Evolutionary conservation across 2,797 vertebrate species (phyloP).

Genomic region (Acanthis flammea): DNA sequence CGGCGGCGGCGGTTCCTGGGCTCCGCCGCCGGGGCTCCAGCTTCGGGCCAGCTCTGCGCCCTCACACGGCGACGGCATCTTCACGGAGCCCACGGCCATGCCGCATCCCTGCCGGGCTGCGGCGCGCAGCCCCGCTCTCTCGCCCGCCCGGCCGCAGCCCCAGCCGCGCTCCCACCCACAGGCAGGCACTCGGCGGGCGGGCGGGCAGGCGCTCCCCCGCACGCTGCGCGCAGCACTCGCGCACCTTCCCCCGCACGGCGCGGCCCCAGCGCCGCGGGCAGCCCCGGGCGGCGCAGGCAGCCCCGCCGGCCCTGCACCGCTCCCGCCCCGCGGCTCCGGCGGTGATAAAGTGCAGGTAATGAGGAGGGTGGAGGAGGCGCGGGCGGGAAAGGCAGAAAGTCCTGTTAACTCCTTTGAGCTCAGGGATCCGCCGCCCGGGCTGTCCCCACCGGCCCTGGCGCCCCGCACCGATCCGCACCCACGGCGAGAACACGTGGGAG

Average conservation of each 20-base stretch:
- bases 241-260: constrained; percentile 27
- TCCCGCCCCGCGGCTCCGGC: neutral
- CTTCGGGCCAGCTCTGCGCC: constrained; percentile 51
- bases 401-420: constrained; percentile 41
- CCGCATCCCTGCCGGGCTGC: constrained; percentile 59
- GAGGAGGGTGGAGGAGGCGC: constrained; percentile 7
- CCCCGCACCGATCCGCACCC: neutral
- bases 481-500: neutral
- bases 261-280: neutral
- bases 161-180: neutral
- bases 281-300: neutral
- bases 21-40: constrained; percentile 51
- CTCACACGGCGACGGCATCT: constrained; percentile 70
- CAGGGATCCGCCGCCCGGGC: neutral
- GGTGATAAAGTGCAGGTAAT: constrained; percentile 24
- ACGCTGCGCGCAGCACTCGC: neutral
- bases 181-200: neutral
- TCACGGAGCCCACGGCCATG: constrained; percentile 71
- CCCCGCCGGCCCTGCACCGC: neutral
- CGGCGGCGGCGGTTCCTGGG: constrained; percentile 47
- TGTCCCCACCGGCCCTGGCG: neutral
- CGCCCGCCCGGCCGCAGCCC: neutral
- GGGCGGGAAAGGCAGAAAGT: constrained; percentile 7
- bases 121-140: neutral
- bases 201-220: neutral